Percentiles rank a stretch among this genome's conserved stretches.
Evolutionary conservation across 2,113 vertebrate species (phyloP).

Genomic region (Phodopus roborovskii): DNA sequence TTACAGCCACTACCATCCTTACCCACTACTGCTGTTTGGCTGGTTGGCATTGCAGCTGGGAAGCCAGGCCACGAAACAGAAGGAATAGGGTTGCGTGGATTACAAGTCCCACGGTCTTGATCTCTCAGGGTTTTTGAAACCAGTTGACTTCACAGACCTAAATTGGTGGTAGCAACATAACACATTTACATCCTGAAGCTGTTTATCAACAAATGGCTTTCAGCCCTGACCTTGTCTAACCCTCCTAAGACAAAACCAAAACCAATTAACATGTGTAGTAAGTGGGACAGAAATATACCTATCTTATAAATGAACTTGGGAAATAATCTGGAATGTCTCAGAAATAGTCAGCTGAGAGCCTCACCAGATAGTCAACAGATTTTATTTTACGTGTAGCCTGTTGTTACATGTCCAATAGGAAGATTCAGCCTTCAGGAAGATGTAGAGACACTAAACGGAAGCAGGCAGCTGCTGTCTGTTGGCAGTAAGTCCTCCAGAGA

Average conservation of each 20-base stretch:
- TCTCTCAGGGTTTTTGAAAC: slow-evolving; percentile 2
- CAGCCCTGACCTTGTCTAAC: slow-evolving; percentile 53
- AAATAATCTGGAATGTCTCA: slow-evolving; percentile 58
- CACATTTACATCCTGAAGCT: neutral
- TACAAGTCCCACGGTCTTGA: neutral
- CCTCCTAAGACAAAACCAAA: slow-evolving; percentile 57
- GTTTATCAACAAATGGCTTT: slow-evolving; percentile 18
- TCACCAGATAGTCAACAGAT: slow-evolving; percentile 29
- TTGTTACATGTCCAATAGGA: slow-evolving; percentile 59
- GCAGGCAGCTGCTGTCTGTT: neutral
- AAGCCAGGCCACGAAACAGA: neutral
- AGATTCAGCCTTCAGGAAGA: slow-evolving; percentile 60
- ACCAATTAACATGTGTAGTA: slow-evolving; percentile 51
- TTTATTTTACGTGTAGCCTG: slow-evolving; percentile 55
- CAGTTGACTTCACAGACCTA: neutral
- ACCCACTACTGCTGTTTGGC: neutral
- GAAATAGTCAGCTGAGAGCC: slow-evolving; percentile 38
- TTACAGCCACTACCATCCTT: neutral
- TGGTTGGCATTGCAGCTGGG: neutral
- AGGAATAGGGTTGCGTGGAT: neutral
- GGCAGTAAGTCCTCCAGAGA: slow-evolving; percentile 14
- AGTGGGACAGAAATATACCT: slow-evolving; percentile 31
- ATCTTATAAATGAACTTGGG: slow-evolving; percentile 67
- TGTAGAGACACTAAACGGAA: slow-evolving; percentile 39
- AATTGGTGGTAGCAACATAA: neutral